Evolutionary conservation across 1,140 invertebrate species (phyloP).

Genomic region (Bombus sylvicola): DNA sequence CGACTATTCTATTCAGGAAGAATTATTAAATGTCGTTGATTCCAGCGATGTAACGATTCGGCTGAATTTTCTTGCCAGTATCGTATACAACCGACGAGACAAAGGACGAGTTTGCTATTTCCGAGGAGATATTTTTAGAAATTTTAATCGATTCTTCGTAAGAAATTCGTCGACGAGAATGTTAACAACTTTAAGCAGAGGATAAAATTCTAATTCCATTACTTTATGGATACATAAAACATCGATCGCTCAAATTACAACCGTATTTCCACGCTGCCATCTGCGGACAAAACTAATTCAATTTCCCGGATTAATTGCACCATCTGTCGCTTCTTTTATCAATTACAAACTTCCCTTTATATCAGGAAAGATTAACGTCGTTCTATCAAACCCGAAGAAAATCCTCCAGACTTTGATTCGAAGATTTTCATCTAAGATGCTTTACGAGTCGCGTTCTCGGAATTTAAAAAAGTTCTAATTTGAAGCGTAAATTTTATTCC

Average conservation of each 20-base stretch:
- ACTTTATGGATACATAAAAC: neutral
- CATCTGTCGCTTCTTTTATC: conserved; percentile 14
- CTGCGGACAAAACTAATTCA: conserved; percentile 8
- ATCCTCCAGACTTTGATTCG: neutral
- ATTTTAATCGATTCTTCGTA: neutral
- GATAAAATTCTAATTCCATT: neutral
- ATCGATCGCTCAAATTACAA: conserved; percentile 1
- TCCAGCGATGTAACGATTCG: neutral
- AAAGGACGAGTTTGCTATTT: neutral
- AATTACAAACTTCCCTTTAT: conserved; percentile 1
- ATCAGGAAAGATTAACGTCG: neutral
- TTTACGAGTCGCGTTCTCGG: neutral
- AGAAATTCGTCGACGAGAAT: neutral
- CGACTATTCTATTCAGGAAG: neutral
- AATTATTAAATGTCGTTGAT: neutral
- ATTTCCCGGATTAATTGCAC: neutral
- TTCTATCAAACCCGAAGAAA: neutral
- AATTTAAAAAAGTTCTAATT: neutral
- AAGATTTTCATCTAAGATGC: neutral
- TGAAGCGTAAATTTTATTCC: too few relatives aligned
- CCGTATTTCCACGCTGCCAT: neutral
- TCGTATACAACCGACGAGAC: neutral
- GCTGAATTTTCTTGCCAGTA: too few relatives aligned
- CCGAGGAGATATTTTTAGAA: too few relatives aligned
- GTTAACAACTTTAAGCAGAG: neutral